A percentile compares a stretch with the other conserved stretches of the same genome.
These are phyloP conservation scores for Dolichotis patagonum DNA, from an alignment of 2,113 vertebrate species.

Conservation along the genomic window DNA sequence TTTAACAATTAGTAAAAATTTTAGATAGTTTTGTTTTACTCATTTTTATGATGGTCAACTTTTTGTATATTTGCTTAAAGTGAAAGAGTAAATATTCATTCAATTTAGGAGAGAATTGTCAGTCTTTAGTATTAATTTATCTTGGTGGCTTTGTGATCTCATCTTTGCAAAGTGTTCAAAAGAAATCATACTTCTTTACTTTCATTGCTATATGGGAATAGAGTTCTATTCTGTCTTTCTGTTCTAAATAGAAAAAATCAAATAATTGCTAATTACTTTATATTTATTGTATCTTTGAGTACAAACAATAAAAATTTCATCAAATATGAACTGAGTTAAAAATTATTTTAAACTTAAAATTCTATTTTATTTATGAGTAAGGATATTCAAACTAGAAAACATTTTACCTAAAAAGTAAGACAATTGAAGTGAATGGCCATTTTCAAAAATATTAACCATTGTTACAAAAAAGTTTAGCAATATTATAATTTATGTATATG, in stretches of 20 bases:
- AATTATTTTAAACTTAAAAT: background rate
- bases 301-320: background rate
- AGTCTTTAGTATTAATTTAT: background rate
- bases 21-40: background rate
- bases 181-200: background rate
- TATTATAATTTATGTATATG: background rate
- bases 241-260: background rate
- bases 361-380: conserved; percentile 30
- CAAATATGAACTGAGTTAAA: conserved; percentile 25
- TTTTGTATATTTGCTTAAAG: background rate
- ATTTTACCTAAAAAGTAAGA: background rate
- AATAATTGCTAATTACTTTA: conserved; percentile 3
- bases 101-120: background rate
- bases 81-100: background rate
- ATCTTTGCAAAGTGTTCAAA: background rate
- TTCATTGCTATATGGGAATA: background rate
- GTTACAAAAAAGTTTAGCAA: background rate
- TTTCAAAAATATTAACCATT: background rate
- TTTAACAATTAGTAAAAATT: background rate
- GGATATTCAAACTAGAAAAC: background rate
- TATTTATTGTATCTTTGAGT: conserved; percentile 32
- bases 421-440: conserved; percentile 1
- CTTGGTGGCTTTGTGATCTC: background rate
- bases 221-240: background rate
- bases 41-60: background rate